Evolutionary conservation across 2,888 invertebrate species (phyloP).

Genomic region (Caenorhabditis imperialis): DNA sequence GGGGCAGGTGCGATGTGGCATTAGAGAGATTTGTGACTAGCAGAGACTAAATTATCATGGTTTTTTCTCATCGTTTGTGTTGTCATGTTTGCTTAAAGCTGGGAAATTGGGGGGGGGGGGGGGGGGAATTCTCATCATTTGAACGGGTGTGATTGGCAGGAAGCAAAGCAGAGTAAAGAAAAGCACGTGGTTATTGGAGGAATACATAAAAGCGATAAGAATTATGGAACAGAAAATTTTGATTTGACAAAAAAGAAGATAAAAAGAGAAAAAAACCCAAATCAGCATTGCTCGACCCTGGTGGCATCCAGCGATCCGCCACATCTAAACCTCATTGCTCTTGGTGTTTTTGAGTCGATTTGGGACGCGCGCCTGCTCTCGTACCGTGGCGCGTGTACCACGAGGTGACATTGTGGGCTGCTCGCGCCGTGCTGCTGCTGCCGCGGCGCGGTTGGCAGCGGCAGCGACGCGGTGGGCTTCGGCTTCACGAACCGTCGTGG

Average conservation of each 20-base stretch:
- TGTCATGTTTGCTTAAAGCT: too few relatives aligned
- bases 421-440: constrained; percentile 2
- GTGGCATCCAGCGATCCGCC: constrained; percentile 32
- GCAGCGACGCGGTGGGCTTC: constrained; percentile 36
- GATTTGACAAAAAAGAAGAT: neutral
- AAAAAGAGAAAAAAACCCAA: neutral
- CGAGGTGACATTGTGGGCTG: constrained; percentile 23
- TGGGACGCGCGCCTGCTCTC: constrained; percentile 52
- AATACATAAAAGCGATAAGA: neutral
- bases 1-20: too few relatives aligned
- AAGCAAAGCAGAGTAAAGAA: constrained; percentile 9
- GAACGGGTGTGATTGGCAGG: too few relatives aligned
- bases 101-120: neutral
- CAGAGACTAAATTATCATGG: too few relatives aligned
- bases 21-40: too few relatives aligned
- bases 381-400: constrained; percentile 37
- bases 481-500: constrained; percentile 54
- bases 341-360: constrained; percentile 52
- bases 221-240: too few relatives aligned
- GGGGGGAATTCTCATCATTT: too few relatives aligned
- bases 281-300: constrained; percentile 3
- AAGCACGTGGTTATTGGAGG: neutral
- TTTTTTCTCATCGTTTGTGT: too few relatives aligned
- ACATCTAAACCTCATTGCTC: constrained; percentile 50
- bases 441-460: constrained; percentile 15